phyloP scores from a whole-genome alignment of 1,140 invertebrate genomes.

The Ectropis grisescens region DNA sequence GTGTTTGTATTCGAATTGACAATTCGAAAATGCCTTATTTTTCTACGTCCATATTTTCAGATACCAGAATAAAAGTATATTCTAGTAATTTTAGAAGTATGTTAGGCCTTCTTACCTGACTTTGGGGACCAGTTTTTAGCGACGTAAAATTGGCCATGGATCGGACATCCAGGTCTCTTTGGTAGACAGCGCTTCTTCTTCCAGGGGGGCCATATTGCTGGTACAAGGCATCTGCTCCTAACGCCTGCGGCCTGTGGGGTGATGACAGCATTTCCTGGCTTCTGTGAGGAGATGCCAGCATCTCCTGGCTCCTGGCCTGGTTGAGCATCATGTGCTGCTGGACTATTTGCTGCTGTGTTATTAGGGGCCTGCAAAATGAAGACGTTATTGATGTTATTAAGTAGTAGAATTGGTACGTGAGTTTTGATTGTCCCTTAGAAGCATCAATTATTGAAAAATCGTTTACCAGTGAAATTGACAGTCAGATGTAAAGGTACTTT shows the following conservation, averaged over 20 bases:
- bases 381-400: no score
- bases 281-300: constrained; percentile 60
- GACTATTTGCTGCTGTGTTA: constrained; percentile 73
- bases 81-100: no score
- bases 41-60: no score
- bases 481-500: no score
- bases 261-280: constrained; percentile 71
- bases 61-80: no score
- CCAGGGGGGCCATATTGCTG: constrained; percentile 58
- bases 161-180: constrained; percentile 48
- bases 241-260: constrained; percentile 49
- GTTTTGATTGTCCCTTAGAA: no score
- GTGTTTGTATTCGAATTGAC: no score
- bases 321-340: constrained; percentile 65
- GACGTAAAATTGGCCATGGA: constrained; percentile 62
- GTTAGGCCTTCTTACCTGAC: constrained; percentile 46
- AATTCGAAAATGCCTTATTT: no score
- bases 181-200: constrained; percentile 49
- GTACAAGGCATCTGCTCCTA: constrained; percentile 55
- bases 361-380: constrained; percentile 61
- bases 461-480: no score
- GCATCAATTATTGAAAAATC: no score
- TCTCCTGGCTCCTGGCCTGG: constrained; percentile 71
- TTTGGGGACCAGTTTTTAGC: constrained; percentile 45
- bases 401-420: no score